These are phyloP conservation scores for Caenorhabditis tropicalis DNA, from an alignment of 1,140 invertebrate species.

Conservation along the genomic window DNA sequence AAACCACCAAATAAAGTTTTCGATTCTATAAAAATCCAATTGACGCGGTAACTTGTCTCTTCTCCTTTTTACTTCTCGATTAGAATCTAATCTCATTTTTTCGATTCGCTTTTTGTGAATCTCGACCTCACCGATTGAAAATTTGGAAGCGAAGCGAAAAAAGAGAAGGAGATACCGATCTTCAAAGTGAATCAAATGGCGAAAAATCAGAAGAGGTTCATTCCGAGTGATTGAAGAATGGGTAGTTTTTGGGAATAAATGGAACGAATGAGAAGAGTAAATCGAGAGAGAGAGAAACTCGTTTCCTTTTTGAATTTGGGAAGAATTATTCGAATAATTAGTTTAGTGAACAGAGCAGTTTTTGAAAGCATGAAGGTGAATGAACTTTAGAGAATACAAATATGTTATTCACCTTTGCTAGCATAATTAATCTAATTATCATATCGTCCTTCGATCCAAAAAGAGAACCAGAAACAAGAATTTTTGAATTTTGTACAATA, in stretches of 20 bases:
- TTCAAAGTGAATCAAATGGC: slow-evolving; percentile 14
- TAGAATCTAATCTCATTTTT: slow-evolving; percentile 25
- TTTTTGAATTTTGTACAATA: too few species aligned
- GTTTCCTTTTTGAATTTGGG: too few species aligned
- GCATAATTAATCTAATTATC: too few species aligned
- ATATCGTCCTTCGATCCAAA: too few species aligned
- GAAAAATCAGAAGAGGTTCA: slow-evolving; percentile 31
- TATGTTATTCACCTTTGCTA: not conserved
- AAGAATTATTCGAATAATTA: not conserved
- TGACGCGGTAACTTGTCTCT: not conserved
- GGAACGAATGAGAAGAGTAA: not conserved
- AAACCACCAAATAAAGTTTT: not conserved
- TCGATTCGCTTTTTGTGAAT: slow-evolving; percentile 34
- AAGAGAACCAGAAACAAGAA: too few species aligned
- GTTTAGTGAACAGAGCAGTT: not conserved
- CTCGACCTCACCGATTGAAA: slow-evolving; percentile 35
- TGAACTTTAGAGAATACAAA: not conserved
- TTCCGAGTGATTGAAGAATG: slow-evolving; percentile 22
- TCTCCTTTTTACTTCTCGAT: not conserved
- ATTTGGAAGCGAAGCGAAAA: not conserved
- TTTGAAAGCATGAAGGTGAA: not conserved
- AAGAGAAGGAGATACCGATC: slow-evolving; percentile 18
- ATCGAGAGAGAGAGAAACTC: not conserved
- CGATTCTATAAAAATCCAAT: not conserved
- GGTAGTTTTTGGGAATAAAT: not conserved